Evolutionary conservation across 2,113 vertebrate genomes (phyloP), one percentile per base, ranked within the genome.

Genomic region (Equus przewalskii): DNA sequence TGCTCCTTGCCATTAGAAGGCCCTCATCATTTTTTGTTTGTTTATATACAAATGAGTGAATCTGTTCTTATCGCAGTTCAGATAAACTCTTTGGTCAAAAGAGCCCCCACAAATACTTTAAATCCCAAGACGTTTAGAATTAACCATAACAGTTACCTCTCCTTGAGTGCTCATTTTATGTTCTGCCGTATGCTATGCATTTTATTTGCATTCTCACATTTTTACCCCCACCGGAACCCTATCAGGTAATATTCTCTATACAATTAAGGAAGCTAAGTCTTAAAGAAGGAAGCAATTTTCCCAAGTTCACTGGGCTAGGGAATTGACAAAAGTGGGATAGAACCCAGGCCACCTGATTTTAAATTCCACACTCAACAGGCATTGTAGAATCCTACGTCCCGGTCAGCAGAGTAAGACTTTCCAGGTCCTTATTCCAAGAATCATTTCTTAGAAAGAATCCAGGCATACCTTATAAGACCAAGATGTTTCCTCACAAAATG

Each of bases 361-460:
- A 72, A 65, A 46, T 13, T 28, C 6, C 82, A 86, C 13, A 24
- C 26, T 96, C n/a, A 46, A 46, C 0, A 49, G n/a, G 16, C 56
- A 21, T 13, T 79, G 16, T 28, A 28, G 51, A 80, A 64, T 62
- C 30, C 33, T 49, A 30, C 28, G n/a, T 73, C 54, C 44, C 4
- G 22, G 41, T 75, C 41, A 67, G 60, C 46, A 60, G 15, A 86
- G 79, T 14, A 46, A 94, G 44, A 46, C 15, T 54, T 89, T 83
- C 49, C 36, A 36, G 36, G 65, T 75, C 54, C 49, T 96, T 69
- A 62, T n/a, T 88, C 72, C 10, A 82, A 72, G 36, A 95, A 70
- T 78, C 7, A 6, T 79, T 96, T 97, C 85, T 95, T 84, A 97
- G 79, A 94, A 83, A 83, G 89, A 94, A 93, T 3, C 56, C n/a